Evolutionary conservation across 2,797 vertebrate species (phyloP).

Genomic region (Sus cebifrons): DNA sequence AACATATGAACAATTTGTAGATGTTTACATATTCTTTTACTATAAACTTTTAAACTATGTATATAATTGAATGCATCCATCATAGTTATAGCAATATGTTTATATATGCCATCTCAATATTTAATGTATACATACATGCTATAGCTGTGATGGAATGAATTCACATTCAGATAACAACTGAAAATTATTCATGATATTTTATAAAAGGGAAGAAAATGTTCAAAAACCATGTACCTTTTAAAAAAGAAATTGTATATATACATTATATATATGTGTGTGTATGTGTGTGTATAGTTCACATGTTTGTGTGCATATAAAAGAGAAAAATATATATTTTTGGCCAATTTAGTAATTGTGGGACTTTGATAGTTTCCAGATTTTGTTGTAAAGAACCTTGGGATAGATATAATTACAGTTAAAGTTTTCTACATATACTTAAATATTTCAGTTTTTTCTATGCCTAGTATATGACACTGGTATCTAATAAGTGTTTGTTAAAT

Average conservation of each 20-base stretch:
- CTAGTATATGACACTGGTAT: background rate
- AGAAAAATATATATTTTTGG: slow-evolving; percentile 34
- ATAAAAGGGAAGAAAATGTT: background rate
- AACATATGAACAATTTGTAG: background rate
- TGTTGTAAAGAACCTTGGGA: background rate
- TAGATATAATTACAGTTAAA: background rate
- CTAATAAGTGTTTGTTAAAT: background rate
- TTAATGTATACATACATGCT: background rate
- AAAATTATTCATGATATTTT: background rate
- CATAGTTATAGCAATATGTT: background rate
- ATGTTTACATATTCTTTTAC: background rate
- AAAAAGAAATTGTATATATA: background rate
- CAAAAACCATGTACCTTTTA: background rate
- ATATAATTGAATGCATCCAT: background rate
- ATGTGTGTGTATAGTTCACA: background rate
- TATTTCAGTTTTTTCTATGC: background rate
- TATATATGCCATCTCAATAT: background rate
- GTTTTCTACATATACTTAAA: background rate
- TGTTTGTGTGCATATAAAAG: background rate
- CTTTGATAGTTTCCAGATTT: background rate
- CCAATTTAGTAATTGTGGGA: background rate
- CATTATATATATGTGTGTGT: background rate
- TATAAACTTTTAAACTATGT: background rate
- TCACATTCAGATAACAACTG: slow-evolving; percentile 27
- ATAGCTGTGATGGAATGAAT: background rate